Percentiles rank a stretch among this genome's conserved stretches.
phyloP scores from a whole-genome alignment of 2,797 vertebrate species.

The Eutrigla gurnardus region DNA sequence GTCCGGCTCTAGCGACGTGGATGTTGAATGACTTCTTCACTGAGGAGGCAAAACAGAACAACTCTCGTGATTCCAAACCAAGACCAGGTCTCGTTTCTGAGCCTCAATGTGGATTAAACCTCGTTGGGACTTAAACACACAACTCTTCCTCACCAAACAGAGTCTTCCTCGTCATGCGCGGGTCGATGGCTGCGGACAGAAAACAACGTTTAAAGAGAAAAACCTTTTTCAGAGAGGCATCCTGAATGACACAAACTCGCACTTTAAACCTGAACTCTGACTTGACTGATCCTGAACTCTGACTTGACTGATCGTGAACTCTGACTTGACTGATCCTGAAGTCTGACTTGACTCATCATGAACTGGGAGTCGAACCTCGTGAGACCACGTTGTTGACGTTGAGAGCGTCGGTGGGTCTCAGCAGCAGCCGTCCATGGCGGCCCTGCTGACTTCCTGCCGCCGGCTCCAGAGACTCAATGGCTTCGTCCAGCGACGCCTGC shows the following conservation, averaged over 20 bases:
- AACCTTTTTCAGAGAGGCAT: too few relatives aligned
- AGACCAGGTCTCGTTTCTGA: neutral
- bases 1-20: slow-evolving; percentile 70
- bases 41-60: slow-evolving; percentile 46
- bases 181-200: slow-evolving; percentile 84
- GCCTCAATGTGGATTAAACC: neutral
- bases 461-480: slow-evolving; percentile 70
- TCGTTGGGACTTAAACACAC: too few relatives aligned
- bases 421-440: slow-evolving; percentile 25
- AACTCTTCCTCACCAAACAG: slow-evolving; percentile 64
- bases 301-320: too few relatives aligned
- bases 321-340: too few relatives aligned
- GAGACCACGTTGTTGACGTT: slow-evolving; percentile 81
- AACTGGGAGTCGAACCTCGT: slow-evolving; percentile 79
- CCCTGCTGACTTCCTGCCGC: neutral
- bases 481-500: slow-evolving; percentile 77
- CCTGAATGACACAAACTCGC: too few relatives aligned
- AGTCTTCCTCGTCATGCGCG: slow-evolving; percentile 71
- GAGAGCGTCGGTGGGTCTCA: slow-evolving; percentile 52
- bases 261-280: too few relatives aligned
- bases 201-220: too few relatives aligned
- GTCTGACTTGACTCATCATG: too few relatives aligned
- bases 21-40: slow-evolving; percentile 78
- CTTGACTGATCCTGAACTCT: too few relatives aligned
- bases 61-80: neutral